phyloP scores from a whole-genome alignment of 2,113 vertebrate genomes.

The Phalacrocorax brasilianus region DNA sequence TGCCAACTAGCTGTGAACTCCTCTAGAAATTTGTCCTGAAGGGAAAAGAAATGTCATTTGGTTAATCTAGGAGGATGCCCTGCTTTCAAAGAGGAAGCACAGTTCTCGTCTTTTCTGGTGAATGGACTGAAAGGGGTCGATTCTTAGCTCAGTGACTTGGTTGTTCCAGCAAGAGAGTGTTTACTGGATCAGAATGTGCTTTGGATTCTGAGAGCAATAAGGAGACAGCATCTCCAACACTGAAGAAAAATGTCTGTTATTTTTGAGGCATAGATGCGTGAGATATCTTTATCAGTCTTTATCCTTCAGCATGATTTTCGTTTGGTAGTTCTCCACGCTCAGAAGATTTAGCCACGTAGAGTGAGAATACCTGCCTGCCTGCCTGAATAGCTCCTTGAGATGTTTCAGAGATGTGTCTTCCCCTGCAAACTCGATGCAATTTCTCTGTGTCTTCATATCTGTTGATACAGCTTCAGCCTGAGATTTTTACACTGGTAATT shows the following conservation, averaged over 20 bases:
- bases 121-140: neutral
- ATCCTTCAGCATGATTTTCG: neutral
- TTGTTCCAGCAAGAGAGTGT: neutral
- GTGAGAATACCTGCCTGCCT: constrained; percentile 3
- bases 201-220: neutral
- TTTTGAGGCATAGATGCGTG: neutral
- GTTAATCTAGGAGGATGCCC: neutral
- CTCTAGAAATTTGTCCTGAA: constrained; percentile 33
- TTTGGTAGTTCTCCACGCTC: neutral
- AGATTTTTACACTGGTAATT: constrained; percentile 8
- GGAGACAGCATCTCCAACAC: neutral
- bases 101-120: neutral
- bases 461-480: neutral
- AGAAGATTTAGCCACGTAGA: neutral
- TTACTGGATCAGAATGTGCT: neutral
- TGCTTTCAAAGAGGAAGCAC: neutral
- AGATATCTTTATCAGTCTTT: neutral
- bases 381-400: neutral
- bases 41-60: constrained; percentile 10
- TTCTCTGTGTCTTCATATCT: neutral
- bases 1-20: constrained; percentile 16
- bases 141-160: fast-evolving
- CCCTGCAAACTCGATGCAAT: neutral
- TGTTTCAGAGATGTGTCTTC: neutral
- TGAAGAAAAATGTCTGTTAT: neutral